Evolutionary conservation across 1,140 invertebrate species (phyloP).

Genomic region (Aphaenogaster ashmeadi): DNA sequence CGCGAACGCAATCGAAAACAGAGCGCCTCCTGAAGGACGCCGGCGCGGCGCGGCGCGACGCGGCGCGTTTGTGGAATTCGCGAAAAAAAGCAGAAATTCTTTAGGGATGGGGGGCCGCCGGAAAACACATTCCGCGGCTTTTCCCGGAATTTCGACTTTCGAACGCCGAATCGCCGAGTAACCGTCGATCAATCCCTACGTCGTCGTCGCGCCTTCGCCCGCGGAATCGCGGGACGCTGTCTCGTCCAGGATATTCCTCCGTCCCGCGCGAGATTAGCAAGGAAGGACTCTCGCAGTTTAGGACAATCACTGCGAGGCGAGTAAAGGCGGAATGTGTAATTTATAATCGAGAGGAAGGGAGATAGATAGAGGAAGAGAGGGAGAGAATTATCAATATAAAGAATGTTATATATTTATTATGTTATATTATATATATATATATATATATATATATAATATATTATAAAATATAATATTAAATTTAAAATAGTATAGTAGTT

Average conservation of each 20-base stretch:
- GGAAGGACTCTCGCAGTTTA: too few species aligned
- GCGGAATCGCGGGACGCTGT: too few species aligned
- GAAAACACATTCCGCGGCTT: slow-evolving; percentile 59
- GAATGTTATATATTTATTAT: too few species aligned
- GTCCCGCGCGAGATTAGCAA: not conserved
- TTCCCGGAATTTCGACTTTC: slow-evolving; percentile 53
- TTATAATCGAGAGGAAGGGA: not conserved
- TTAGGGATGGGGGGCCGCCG: slow-evolving; percentile 7
- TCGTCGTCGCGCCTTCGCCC: not conserved
- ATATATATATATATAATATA: too few species aligned
- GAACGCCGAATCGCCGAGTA: not conserved
- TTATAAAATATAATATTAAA: too few species aligned
- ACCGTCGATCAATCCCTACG: not conserved
- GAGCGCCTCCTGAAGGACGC: slow-evolving; percentile 69
- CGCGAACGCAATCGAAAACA: slow-evolving; percentile 70
- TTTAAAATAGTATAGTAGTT: too few species aligned
- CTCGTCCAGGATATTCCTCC: too few species aligned
- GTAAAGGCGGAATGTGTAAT: not conserved
- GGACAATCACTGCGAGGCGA: not conserved
- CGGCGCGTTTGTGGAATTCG: slow-evolving; percentile 71
- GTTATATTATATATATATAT: too few species aligned
- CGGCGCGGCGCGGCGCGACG: slow-evolving; percentile 30
- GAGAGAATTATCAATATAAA: not conserved
- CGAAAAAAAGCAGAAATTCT: slow-evolving; percentile 68
- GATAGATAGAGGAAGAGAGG: too few species aligned